Evolutionary conservation across 2,113 vertebrate genomes (phyloP).

Genomic region (Ariopsis seemanni): DNA sequence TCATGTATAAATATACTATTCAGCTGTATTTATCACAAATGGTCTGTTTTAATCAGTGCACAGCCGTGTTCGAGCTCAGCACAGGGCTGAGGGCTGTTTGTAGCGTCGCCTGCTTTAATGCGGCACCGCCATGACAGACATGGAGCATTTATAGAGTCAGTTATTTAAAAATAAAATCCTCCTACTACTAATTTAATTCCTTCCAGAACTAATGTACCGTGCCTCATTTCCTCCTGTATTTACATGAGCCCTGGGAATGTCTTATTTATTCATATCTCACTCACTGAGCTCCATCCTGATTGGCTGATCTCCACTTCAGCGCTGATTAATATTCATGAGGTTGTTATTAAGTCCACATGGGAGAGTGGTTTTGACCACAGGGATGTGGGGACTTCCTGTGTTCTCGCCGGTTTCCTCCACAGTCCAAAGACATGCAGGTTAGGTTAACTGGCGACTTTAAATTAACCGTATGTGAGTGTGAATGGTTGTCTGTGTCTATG

Average conservation of each 20-base stretch:
- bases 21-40: not conserved
- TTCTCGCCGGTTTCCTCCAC: too few relatives aligned
- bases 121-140: constrained; percentile 5
- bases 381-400: too few relatives aligned
- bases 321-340: constrained; percentile 21
- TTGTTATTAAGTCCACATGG: not conserved
- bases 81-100: not conserved
- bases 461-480: too few relatives aligned
- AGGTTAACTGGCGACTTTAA: too few relatives aligned
- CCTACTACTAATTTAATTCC: not conserved
- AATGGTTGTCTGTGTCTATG: too few relatives aligned
- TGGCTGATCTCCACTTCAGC: not conserved
- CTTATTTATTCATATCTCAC: too few relatives aligned
- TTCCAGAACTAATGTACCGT: not conserved
- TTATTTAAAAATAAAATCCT: not conserved
- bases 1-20: not conserved
- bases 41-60: not conserved
- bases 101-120: not conserved
- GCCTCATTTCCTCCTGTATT: constrained; percentile 19
- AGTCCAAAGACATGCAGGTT: too few relatives aligned
- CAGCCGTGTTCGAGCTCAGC: not conserved
- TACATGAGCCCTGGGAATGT: not conserved
- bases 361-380: not conserved
- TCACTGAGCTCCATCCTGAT: not conserved
- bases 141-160: not conserved